These are phyloP conservation scores for Protosalanx chinensis DNA, from an alignment of 2,797 vertebrate species.

Conservation along the genomic window DNA sequence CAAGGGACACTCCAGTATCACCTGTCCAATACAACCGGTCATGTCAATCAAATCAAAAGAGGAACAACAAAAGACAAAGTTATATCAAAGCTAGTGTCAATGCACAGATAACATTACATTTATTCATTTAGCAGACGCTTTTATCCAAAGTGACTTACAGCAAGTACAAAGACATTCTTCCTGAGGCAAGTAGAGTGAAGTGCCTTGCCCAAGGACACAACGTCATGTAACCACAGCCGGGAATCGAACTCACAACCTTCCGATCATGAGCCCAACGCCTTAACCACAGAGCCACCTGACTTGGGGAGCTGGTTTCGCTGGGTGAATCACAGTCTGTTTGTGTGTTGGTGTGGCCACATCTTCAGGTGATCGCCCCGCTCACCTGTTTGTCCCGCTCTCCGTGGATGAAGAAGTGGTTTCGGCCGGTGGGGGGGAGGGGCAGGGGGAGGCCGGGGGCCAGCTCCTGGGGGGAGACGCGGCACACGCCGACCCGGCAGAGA, in stretches of 20 bases:
- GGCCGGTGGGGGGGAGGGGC: slow-evolving; percentile 50
- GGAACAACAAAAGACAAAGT: not conserved
- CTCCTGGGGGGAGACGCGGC: slow-evolving; percentile 88
- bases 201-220: too few relatives aligned
- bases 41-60: not conserved
- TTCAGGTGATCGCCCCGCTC: slow-evolving; percentile 30
- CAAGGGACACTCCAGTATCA: slow-evolving; percentile 94
- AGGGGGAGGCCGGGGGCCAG: slow-evolving; percentile 53
- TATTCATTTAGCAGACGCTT: too few relatives aligned
- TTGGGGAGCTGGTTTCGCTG: not conserved
- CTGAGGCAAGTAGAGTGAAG: too few relatives aligned
- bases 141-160: too few relatives aligned
- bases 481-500: slow-evolving; percentile 94
- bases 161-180: too few relatives aligned
- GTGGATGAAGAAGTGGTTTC: slow-evolving; percentile 92
- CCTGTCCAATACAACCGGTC: slow-evolving; percentile 68
- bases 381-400: slow-evolving; percentile 99
- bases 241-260: too few relatives aligned
- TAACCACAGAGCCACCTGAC: too few relatives aligned
- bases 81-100: not conserved
- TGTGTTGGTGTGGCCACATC: not conserved
- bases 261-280: too few relatives aligned
- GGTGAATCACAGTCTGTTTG: not conserved
- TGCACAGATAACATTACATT: too few relatives aligned
- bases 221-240: too few relatives aligned